Evolutionary conservation across 2,888 invertebrate genomes (phyloP).

Genomic region (Eudemis profundana): DNA sequence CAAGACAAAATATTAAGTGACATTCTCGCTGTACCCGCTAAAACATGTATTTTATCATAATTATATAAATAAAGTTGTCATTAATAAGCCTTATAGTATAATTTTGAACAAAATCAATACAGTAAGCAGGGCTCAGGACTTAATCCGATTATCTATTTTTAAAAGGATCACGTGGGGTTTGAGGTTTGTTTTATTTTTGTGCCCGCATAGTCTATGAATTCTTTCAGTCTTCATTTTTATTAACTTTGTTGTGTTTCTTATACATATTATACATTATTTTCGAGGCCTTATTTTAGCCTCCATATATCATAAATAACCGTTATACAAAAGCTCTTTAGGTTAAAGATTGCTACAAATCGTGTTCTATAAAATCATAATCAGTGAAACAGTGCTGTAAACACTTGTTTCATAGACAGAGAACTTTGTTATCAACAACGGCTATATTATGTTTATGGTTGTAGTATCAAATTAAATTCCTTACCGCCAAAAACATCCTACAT

Average conservation of each 20-base stretch:
- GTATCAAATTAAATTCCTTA: too few species aligned
- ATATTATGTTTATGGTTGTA: too few species aligned
- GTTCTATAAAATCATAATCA: too few species aligned
- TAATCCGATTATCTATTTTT: slow-evolving; percentile 43
- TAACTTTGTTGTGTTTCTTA: not conserved
- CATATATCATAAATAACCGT: too few species aligned
- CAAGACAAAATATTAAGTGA: not conserved
- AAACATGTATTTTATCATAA: not conserved
- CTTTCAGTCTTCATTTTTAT: slow-evolving; percentile 1
- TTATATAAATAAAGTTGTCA: slow-evolving; percentile 10
- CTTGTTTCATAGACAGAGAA: too few species aligned
- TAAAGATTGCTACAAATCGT: too few species aligned
- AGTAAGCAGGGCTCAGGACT: slow-evolving; percentile 37
- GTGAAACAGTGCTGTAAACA: too few species aligned
- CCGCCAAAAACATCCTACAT: too few species aligned
- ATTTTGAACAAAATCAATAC: slow-evolving; percentile 37
- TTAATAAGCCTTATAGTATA: slow-evolving; percentile 20
- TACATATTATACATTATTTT: too few species aligned
- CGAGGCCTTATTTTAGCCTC: too few species aligned
- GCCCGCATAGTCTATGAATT: not conserved
- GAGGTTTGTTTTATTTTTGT: slow-evolving; percentile 29
- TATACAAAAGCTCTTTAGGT: too few species aligned
- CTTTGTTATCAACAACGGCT: too few species aligned
- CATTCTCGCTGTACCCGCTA: not conserved
- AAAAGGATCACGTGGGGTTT: slow-evolving; percentile 31